Base-by-base conservation (phyloP, 2,797 vertebrate species). In the Enteromius thamalakanensis region DNA sequence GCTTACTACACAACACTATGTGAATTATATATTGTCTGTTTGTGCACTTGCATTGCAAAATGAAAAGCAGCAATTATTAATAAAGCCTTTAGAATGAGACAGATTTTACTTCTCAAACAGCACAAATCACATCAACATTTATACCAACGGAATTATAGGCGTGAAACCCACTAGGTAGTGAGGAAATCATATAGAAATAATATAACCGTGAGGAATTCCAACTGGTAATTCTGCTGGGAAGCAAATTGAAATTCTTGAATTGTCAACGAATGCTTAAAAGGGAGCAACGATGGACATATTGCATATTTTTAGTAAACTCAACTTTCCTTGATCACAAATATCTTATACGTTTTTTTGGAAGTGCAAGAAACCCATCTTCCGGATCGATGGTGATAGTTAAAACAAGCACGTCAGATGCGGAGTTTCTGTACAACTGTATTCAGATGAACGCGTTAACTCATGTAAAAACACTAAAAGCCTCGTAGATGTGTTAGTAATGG, bases 301-400 rank as follows among this genome's bases (percentile, higher is more conserved):
- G 47, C 32, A 34, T 37, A 17, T 53, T 58, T 77, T 19, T 47
- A 34, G 6, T 65, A 68, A 19, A 21, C 55, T 70, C 4, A 83
- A 75, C 78, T 85, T 83, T 85, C 70, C 42, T 26, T 40, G 3
- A 19, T 64, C 68, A 26, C 51, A 80, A 76, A 49, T 51, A 72
- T 19, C 6, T 11, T 2, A 9, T 42, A 34, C 8, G 47, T 60
- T 5, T 76, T 53, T 58, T n/a, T n/a, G 19, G 32, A 53, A 72
- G 47, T 76, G 15, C 49, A 29, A 17, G n/a, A 29, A 79, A 40
- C 14, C 7, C 21, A 10, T 53, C 4, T 68, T 53, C 3, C 6
- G 40, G 15, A 47, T 19, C 1, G 40, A 32, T 14, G 9, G n/a
- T 8, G 51, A 45, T 40, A 34, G 62, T 79, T 23, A 68, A 58